These are phyloP conservation scores for Myoxocephalus aenaeus DNA, from an alignment of 2,797 vertebrate genomes.

Conservation along the genomic window DNA sequence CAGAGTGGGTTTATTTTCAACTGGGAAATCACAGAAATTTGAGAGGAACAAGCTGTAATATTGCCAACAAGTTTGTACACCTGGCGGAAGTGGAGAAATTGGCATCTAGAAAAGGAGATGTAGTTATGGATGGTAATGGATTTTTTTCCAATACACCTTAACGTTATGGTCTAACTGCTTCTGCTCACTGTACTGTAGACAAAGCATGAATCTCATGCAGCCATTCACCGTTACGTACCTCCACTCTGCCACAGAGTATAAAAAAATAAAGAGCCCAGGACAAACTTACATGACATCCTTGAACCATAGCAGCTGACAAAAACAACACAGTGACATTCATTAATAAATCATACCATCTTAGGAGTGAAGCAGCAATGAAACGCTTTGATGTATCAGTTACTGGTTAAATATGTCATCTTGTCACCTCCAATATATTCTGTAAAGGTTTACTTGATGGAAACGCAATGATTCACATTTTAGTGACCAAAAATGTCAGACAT, in stretches of 20 bases:
- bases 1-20: not conserved
- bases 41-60: not conserved
- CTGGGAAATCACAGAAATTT: not conserved
- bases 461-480: not conserved
- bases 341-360: not conserved
- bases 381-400: conserved; percentile 1
- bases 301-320: conserved; percentile 12
- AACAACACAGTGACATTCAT: conserved; percentile 9
- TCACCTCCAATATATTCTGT: not conserved
- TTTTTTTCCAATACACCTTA: not conserved
- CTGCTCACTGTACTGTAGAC: not conserved
- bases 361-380: conserved; percentile 4
- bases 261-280: not conserved
- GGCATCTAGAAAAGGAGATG: not conserved
- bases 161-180: not conserved
- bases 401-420: not conserved
- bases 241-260: not conserved
- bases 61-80: not conserved
- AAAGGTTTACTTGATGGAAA: not conserved
- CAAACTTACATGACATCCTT: not conserved
- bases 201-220: not conserved
- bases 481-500: too few species aligned
- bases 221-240: not conserved
- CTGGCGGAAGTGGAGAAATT: not conserved
- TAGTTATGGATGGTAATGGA: not conserved